Base-by-base conservation (phyloP, 2,797 vertebrate species). In the Adrianichthys oophorus region DNA sequence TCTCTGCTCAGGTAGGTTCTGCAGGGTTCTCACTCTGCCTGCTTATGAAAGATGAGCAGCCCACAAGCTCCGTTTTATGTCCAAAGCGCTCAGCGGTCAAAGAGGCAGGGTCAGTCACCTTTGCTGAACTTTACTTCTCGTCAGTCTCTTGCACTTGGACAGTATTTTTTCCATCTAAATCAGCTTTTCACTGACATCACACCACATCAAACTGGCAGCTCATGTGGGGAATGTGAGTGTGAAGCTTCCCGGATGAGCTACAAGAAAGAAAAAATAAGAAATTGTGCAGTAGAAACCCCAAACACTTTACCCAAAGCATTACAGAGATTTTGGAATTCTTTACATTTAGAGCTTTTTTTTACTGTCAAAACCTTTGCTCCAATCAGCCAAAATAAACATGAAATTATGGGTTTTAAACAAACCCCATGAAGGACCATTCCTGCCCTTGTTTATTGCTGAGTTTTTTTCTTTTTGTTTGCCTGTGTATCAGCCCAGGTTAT, bases 341-440 rank as follows among this genome's bases (percentile, higher is more conserved):
- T 58, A 66, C 68, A 59, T 72, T 74, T 16, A 15, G 48, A 61
- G 53, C 44, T 44, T 67, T 74, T 67, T 74, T 70, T 55, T 52
- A 26, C 41, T 46, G 32, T 26, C 45, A 18, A 21, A 60, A 69
- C 41, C 56, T 78, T 23, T 56, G 47, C 46, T 44, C 56, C 62
- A 52, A 61, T 62, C n/a, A 2, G 43, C 29, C 53, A 29, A 43
- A 43, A 49, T 51, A 68, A 75, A 57, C 32, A 46, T 49, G 51
- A 64, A 63, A 68, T 85, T 76, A 82, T 65, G 88, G 86, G 85
- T 82, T 68, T 77, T 52, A 83, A 80, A 74, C 78, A 82, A 69
- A 24, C 5, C 4, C 17, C 14, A 18, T 37, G 77, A 81, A 74
- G 49, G 41, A 15, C 29, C 37, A 56, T 80, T 70, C 74, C 53